Evolutionary conservation across 2,113 vertebrate genomes (phyloP).

Genomic region (Cavia porcellus): DNA sequence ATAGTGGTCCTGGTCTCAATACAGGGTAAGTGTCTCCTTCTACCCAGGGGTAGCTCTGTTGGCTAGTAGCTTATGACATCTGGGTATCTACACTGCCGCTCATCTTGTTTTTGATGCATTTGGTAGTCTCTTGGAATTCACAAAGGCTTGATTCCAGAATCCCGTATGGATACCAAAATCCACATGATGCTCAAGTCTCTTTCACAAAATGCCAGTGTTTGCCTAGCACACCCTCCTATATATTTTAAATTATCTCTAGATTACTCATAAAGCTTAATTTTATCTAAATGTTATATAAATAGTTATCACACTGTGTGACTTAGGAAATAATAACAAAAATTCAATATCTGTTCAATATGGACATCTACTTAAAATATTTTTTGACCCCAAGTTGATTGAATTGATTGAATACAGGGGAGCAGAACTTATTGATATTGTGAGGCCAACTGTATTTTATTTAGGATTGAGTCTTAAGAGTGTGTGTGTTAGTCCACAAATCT

Average conservation of each 20-base stretch:
- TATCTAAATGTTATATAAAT: neutral
- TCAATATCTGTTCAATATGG: neutral
- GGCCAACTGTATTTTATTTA: neutral
- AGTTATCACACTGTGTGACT: neutral
- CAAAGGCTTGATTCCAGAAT: neutral
- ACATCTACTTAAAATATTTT: neutral
- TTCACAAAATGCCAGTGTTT: neutral
- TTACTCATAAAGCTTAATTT: neutral
- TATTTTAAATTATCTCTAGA: neutral
- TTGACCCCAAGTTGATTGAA: neutral
- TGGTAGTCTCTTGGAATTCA: neutral
- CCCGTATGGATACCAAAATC: neutral
- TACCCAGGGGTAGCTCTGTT: neutral
- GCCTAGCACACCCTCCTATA: neutral
- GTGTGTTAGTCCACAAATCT: neutral
- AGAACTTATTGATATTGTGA: neutral
- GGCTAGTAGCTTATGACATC: neutral
- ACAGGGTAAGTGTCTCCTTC: neutral
- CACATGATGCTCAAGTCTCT: neutral
- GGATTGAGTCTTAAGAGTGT: neutral
- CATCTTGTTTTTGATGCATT: neutral
- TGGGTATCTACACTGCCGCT: neutral
- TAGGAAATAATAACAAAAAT: neutral
- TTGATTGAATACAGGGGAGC: neutral
- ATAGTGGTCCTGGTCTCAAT: fast-evolving